Conservation (phyloP, 2,888 invertebrate genomes). For the Tetramorium bicarinatum region DNA sequence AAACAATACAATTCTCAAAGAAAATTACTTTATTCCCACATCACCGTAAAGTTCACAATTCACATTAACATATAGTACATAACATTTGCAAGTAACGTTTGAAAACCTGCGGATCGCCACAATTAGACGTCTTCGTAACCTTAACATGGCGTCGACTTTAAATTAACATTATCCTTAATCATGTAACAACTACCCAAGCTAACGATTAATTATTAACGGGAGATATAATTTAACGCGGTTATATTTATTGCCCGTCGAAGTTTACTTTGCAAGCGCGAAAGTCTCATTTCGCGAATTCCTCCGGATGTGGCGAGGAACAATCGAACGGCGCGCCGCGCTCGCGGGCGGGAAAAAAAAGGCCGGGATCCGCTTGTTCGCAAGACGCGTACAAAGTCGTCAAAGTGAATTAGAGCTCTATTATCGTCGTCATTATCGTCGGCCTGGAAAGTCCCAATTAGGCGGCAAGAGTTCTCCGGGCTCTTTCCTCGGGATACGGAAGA, state of each 20-base stretch:
- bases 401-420: conserved; percentile 59
- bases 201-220: background rate
- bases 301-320: background rate
- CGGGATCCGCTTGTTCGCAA: background rate
- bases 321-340: background rate
- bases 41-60: background rate
- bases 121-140: background rate
- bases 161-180: background rate
- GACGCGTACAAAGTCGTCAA: conserved; percentile 24
- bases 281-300: background rate
- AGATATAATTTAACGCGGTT: background rate
- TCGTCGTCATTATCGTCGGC: conserved; percentile 61
- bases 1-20: background rate
- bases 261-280: background rate
- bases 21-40: background rate
- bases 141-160: background rate
- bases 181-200: background rate
- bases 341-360: background rate
- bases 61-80: background rate
- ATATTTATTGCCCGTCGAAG: no score
- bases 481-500: background rate
- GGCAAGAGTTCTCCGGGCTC: conserved; percentile 13
- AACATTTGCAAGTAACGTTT: background rate
- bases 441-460: conserved; percentile 68
- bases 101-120: background rate